A percentile compares a stretch with the other conserved stretches of the same genome.
Conservation (phyloP, 2,113 vertebrate species). For the Psittacara wagleri region DNA sequence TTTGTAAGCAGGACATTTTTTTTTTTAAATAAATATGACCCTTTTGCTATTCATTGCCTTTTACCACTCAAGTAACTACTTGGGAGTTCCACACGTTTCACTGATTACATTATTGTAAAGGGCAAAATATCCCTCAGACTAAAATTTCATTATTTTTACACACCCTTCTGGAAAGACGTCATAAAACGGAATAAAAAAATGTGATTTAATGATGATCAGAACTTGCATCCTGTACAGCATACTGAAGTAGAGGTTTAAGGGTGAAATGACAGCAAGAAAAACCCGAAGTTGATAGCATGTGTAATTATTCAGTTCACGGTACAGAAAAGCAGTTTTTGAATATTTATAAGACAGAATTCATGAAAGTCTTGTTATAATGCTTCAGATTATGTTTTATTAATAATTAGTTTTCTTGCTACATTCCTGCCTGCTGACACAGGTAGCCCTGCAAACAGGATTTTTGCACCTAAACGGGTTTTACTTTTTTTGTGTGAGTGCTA, state of each 20-base stretch:
- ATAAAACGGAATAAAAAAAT: slow-evolving; percentile 47
- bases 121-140: slow-evolving; percentile 49
- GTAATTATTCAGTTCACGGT: background rate
- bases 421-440: slow-evolving; percentile 5
- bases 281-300: background rate
- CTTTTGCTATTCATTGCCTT: slow-evolving; percentile 22
- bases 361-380: slow-evolving; percentile 7
- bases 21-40: background rate
- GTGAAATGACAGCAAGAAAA: background rate
- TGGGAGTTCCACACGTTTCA: slow-evolving; percentile 24
- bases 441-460: slow-evolving; percentile 29
- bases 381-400: slow-evolving; percentile 11
- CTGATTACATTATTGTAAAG: slow-evolving; percentile 59
- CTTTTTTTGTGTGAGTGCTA: background rate
- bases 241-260: slow-evolving; percentile 1
- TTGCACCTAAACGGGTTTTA: slow-evolving; percentile 10
- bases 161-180: slow-evolving; percentile 23
- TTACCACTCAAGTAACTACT: background rate
- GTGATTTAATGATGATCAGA: slow-evolving; percentile 32
- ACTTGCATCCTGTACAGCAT: background rate
- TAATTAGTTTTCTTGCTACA: slow-evolving; percentile 52
- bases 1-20: background rate
- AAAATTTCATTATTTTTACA: slow-evolving; percentile 56
- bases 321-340: slow-evolving; percentile 11
- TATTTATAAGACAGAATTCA: slow-evolving; percentile 28